These are phyloP conservation scores for Rhopalosiphum nymphaeae DNA, from an alignment of 2,888 invertebrate species.

Conservation along the genomic window DNA sequence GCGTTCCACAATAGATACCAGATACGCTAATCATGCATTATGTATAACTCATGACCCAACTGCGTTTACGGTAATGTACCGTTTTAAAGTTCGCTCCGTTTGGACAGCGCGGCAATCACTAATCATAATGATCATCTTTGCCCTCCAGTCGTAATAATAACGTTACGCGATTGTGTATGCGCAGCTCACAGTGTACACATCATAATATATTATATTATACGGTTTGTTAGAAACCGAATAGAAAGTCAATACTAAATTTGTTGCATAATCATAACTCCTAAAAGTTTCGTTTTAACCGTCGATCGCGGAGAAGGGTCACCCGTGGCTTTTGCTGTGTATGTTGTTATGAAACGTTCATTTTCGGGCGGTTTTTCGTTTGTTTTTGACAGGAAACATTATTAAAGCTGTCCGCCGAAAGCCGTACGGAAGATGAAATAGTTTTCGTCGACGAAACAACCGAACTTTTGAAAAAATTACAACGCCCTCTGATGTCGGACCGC, in stretches of 20 bases:
- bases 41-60: neutral
- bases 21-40: neutral
- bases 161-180: neutral
- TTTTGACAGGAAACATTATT: constrained; percentile 32
- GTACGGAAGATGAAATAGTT: constrained; percentile 22
- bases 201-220: neutral
- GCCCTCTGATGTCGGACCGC: neutral
- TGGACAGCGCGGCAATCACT: neutral
- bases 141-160: constrained; percentile 22
- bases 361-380: neutral
- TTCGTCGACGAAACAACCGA: constrained; percentile 31
- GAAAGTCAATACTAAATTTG: constrained; percentile 36
- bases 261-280: constrained; percentile 38
- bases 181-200: neutral
- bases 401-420: constrained; percentile 31
- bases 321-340: neutral
- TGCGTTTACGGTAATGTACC: constrained; percentile 16
- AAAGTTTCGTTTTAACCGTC: constrained; percentile 24
- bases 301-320: neutral
- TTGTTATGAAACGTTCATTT: neutral
- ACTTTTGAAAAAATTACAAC: constrained; percentile 22
- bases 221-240: constrained; percentile 14
- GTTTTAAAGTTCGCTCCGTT: neutral
- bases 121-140: constrained; percentile 42
- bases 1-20: neutral